phyloP scores from a whole-genome alignment of 2,888 invertebrate genomes.

The Salticus scenicus region DNA sequence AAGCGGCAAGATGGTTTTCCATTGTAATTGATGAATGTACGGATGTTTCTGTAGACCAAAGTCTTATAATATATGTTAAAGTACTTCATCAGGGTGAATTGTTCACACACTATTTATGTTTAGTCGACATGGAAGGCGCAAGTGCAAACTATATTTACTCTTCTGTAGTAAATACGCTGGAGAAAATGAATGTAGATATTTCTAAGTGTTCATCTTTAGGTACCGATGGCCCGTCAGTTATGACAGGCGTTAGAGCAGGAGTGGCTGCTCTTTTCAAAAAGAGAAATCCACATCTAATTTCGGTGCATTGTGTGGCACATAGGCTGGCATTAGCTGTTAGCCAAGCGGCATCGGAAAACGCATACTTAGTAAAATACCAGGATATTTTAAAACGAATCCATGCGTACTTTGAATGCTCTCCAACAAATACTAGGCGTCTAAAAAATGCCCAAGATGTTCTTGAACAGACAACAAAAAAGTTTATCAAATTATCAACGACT shows the following conservation, averaged over 20 bases:
- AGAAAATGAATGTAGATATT: not conserved
- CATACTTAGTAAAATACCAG: constrained; percentile 11
- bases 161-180: not conserved
- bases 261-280: not conserved
- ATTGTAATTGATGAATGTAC: constrained; percentile 18
- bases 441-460: constrained; percentile 2
- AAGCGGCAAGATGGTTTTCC: constrained; percentile 6
- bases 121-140: not conserved
- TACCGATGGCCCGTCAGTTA: not conserved
- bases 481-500: not conserved
- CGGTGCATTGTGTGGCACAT: constrained; percentile 2
- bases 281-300: not conserved
- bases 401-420: not conserved
- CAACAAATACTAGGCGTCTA: not conserved
- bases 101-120: not conserved
- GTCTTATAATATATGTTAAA: no score
- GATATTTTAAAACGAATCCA: constrained; percentile 5
- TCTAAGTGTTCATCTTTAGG: constrained; percentile 7
- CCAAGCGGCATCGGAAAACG: not conserved
- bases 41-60: no score
- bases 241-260: not conserved
- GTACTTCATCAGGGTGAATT: not conserved
- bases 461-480: not conserved
- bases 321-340: constrained; percentile 3
- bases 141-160: not conserved